Evolutionary conservation across 1,140 invertebrate genomes (phyloP), one percentile per base, ranked within the genome.

Genomic region (Scaptomyza graminum): DNA sequence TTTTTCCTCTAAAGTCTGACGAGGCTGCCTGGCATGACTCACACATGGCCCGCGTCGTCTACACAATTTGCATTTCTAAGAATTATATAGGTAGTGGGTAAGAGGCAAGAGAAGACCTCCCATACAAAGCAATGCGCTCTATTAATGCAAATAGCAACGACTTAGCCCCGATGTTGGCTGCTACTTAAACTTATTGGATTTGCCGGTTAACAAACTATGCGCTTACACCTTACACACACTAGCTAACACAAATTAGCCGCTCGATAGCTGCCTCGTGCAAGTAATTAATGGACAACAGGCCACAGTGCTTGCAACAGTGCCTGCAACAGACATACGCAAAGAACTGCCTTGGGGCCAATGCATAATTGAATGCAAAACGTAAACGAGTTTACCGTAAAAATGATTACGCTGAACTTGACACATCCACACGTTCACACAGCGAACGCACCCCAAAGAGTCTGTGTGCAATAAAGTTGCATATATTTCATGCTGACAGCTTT

Each of bases 191-290:
- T 87, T 88, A 87, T 87, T 88, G 83, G 79, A 88, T 87, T 87
- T 83, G 62, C 76, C 60, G 84, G 84, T 76, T 79, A 69, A 83
- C 75, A 76, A 79, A 77, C 69, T 79, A 79, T 88, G 69, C 66
- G 81, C 68, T 88, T 76, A 63, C 66, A 34, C 1, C 31, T 34
- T 9, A 34, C 31, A 34, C 55, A 22, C 18, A 31, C 41, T 46
- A 6, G 41, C 31, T 76, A 79, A 41, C 37, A 41, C 12, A 41
- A n/a, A 88, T 88, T 83, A 83, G 79, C 54, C 39, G 69, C 62
- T 25, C 60, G 62, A 34, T 57, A 43, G 44, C 62, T 39, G 37
- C 49, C 31, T 34, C 8, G 31, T 9, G 70, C 65, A 75, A 49
- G 73, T 70, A 72, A 76, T 75, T 76, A 69, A 70, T 73, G 56